These are phyloP conservation scores for Bradysia coprophila DNA, from an alignment of 1,140 invertebrate genomes.

Conservation along the genomic window DNA sequence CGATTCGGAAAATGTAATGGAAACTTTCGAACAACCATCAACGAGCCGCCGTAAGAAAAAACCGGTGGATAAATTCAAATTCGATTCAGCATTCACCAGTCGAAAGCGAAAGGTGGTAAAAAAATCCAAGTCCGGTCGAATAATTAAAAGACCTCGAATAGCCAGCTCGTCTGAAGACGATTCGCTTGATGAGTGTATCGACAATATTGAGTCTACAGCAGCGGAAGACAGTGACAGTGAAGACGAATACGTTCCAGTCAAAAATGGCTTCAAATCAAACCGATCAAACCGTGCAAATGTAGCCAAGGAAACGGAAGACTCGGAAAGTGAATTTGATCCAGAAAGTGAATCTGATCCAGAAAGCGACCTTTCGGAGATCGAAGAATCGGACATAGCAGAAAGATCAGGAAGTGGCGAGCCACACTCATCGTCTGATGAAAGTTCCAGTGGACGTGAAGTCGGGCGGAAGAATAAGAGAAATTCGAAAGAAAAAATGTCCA, in stretches of 20 bases:
- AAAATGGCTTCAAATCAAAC: conserved; percentile 39
- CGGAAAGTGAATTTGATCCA: too few species aligned
- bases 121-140: too few species aligned
- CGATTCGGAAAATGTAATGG: too few species aligned
- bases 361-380: conserved; percentile 53
- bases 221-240: conserved; percentile 17
- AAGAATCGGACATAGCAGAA: conserved; percentile 51
- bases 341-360: conserved; percentile 72
- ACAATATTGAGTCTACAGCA: conserved; percentile 10
- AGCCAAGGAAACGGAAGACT: too few species aligned
- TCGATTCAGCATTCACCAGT: conserved; percentile 10
- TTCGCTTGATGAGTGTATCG: conserved; percentile 10
- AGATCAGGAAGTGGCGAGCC: conserved; percentile 36
- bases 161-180: conserved; percentile 6
- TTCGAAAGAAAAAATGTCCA: conserved; percentile 41
- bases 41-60: conserved; percentile 70
- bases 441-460: too few species aligned
- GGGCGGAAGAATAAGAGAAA: too few species aligned
- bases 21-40: too few species aligned
- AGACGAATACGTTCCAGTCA: conserved; percentile 25
- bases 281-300: conserved; percentile 79
- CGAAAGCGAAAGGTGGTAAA: conserved; percentile 2
- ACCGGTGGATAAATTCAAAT: conserved; percentile 30
- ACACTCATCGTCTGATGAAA: too few species aligned
- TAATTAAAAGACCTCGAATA: too few species aligned